Percentiles rank a stretch among this genome's conserved stretches.
These are phyloP conservation scores for Todiramphus saurophagus DNA, from an alignment of 2,113 vertebrate genomes.

Conservation along the genomic window DNA sequence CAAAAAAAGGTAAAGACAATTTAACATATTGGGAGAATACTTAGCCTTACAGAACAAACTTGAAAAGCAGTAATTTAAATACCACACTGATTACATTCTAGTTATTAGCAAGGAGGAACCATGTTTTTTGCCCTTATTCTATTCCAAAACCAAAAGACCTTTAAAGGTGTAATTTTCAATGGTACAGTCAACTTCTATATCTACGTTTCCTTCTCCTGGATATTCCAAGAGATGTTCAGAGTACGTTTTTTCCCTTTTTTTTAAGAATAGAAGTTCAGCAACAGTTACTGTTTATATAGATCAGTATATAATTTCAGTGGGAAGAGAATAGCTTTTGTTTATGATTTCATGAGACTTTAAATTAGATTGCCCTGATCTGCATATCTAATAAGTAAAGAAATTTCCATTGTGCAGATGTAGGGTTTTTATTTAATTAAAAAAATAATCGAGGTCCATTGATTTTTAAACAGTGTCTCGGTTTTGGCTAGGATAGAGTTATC, in stretches of 20 bases:
- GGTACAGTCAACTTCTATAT: background rate
- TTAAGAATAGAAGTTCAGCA: background rate
- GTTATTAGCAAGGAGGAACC: background rate
- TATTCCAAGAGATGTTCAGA: background rate
- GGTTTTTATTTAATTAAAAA: background rate
- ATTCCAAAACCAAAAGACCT: background rate
- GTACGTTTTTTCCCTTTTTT: background rate
- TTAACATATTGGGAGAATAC: background rate
- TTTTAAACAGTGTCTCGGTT: background rate
- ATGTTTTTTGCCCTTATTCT: background rate
- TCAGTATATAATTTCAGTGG: background rate
- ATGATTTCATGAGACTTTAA: background rate
- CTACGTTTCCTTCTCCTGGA: background rate
- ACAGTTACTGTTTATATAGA: background rate
- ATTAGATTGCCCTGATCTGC: background rate
- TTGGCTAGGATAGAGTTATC: background rate
- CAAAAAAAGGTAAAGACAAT: background rate
- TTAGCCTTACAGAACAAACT: background rate
- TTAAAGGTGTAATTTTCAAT: background rate
- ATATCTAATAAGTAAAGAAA: background rate
- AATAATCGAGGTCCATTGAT: background rate
- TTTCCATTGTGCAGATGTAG: background rate
- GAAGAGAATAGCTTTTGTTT: background rate
- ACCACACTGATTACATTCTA: background rate
- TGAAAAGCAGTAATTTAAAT: background rate